These are phyloP conservation scores for Lindbergichthys nudifrons DNA, from an alignment of 2,797 vertebrate genomes.

Conservation along the genomic window DNA sequence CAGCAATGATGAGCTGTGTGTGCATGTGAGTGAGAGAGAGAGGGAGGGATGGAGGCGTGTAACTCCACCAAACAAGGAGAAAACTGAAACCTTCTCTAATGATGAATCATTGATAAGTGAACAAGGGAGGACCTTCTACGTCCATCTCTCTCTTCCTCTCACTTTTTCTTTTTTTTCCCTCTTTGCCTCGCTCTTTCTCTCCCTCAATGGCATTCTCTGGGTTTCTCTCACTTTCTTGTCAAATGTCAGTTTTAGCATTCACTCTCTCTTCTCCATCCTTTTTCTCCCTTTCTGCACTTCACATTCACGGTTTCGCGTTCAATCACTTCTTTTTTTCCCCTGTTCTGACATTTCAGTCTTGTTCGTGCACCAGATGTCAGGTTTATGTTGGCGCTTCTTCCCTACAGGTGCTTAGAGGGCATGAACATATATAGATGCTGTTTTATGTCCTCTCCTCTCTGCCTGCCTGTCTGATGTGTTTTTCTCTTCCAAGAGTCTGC, in stretches of 20 bases:
- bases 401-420: slow-evolving; percentile 39
- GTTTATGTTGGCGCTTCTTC: slow-evolving; percentile 31
- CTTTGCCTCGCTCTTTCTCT: background rate
- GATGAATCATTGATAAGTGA: slow-evolving; percentile 95
- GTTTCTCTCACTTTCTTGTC: slow-evolving; percentile 31
- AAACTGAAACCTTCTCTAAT: slow-evolving; percentile 89
- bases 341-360: slow-evolving; percentile 53
- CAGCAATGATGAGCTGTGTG: slow-evolving; percentile 54
- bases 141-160: slow-evolving; percentile 33
- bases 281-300: slow-evolving; percentile 36
- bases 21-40: slow-evolving; percentile 29
- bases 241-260: slow-evolving; percentile 67
- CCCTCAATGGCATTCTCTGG: background rate
- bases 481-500: slow-evolving; percentile 23
- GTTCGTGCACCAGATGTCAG: slow-evolving; percentile 36
- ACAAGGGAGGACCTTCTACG: slow-evolving; percentile 65
- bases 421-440: slow-evolving; percentile 19
- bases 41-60: slow-evolving; percentile 53
- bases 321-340: slow-evolving; percentile 19
- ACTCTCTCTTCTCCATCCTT: slow-evolving; percentile 9
- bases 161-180: slow-evolving; percentile 19
- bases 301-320: slow-evolving; percentile 47
- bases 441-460: background rate
- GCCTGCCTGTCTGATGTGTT: slow-evolving; percentile 11
- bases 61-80: slow-evolving; percentile 83